Evolutionary conservation across 1,140 invertebrate genomes (phyloP).

Genomic region (Ruditapes philippinarum): DNA sequence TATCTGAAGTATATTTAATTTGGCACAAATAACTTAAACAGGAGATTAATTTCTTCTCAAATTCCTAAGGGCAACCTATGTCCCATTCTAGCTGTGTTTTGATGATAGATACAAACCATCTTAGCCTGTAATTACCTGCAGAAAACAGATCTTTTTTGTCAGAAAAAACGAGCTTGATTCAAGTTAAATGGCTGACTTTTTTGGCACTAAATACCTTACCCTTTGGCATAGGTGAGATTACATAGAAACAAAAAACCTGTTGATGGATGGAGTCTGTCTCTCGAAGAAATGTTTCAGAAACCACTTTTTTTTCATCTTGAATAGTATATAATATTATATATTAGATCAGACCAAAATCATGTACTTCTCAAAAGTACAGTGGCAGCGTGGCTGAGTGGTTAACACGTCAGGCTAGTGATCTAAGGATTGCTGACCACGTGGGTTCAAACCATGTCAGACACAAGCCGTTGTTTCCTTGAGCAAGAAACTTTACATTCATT

Average conservation of each 20-base stretch:
- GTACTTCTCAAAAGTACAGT: too few species aligned
- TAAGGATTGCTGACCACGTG: too few species aligned
- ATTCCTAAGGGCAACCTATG: neutral
- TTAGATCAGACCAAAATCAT: too few species aligned
- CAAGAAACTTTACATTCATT: too few species aligned
- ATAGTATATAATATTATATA: too few species aligned
- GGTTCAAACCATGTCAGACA: too few species aligned
- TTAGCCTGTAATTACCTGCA: slow-evolving; percentile 10
- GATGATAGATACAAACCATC: neutral
- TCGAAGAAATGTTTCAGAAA: neutral
- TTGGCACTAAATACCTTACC: slow-evolving; percentile 17
- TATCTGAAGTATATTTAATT: neutral
- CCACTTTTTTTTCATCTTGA: neutral
- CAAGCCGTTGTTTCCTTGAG: too few species aligned
- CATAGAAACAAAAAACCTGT: neutral
- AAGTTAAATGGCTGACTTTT: slow-evolving; percentile 2
- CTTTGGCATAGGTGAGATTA: slow-evolving; percentile 16
- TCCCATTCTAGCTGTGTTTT: neutral
- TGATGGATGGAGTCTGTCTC: slow-evolving; percentile 4
- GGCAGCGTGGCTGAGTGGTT: too few species aligned
- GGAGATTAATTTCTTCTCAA: neutral
- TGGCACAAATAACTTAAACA: neutral
- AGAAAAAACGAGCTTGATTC: neutral
- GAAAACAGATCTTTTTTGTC: neutral
- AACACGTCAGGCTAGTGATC: too few species aligned